Base-by-base conservation (phyloP, 1,140 invertebrate genomes). In the Trachymyrmex septentrionalis region DNA sequence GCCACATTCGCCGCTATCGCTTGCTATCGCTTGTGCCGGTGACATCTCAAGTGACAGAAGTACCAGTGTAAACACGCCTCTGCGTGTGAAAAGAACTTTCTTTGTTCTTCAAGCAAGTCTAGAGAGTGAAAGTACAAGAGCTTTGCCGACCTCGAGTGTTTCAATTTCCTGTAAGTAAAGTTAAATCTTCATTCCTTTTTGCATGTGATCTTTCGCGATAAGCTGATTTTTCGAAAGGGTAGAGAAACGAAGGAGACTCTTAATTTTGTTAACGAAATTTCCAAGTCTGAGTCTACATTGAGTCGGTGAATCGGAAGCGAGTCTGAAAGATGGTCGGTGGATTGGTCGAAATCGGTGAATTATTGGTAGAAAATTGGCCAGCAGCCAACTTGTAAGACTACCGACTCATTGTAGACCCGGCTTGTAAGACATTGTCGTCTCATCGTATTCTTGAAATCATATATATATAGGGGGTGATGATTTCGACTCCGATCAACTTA, bases 41-140 rank as follows among this genome's bases (percentile, higher is more conserved):
- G 27, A 30, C 53, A 59, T 4, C 38, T n/a, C 24, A 24, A 78
- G 19, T 50, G 24, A 59, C 3, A 27, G 2, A 3, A 66, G 10
- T 48, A 12, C 27, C 19, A 34, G 61, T 50, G 24, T 53, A 55
- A 53, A 78, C 59, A 48, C 75, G 10, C 3, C 21, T 76, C n/a
- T 34, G 73, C 59, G 24, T 12, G 3, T 50, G 3, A 34, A 34
- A 14, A 50, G 6, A 27, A 53, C 30, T 16, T 44, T 27, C 76
- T 67, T 80, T 80, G 44, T 80, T 78, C 76, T n/a, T 44, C 0
- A 14, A 30, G 19, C 10, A 30, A 55, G 27, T 16, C 71, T 55
- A 5, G 12, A 57, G 27, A 21, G 76, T 6, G 59, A 9, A 38
- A 10, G 75, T 50, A 21, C 5, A 30, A 16, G 55, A 44, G 57